phyloP scores from a whole-genome alignment of 1,140 invertebrate species.

The Drosophila punjabiensis region DNA sequence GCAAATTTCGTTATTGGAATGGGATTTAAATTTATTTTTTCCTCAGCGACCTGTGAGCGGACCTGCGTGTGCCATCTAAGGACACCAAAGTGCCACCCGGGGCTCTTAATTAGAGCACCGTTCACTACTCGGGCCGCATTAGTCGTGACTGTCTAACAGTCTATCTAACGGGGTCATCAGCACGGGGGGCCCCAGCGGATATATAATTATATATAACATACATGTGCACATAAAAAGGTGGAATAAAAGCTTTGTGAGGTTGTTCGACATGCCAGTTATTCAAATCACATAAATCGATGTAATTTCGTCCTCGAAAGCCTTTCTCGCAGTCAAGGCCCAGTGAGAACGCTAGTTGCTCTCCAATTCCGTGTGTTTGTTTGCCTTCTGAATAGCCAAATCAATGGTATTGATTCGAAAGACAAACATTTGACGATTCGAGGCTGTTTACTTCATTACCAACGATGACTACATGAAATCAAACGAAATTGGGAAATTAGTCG shows the following conservation, averaged over 20 bases:
- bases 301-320: conserved; percentile 29
- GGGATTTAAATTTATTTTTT: conserved; percentile 2
- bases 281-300: conserved; percentile 52
- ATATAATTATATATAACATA: conserved; percentile 24
- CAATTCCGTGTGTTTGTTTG: conserved; percentile 16
- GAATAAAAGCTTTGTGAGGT: conserved; percentile 25
- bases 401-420: conserved; percentile 43
- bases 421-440: conserved; percentile 34
- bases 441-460: conserved; percentile 31
- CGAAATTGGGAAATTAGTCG: conserved; percentile 5
- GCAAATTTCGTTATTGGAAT: not conserved
- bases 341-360: conserved; percentile 8
- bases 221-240: conserved; percentile 3
- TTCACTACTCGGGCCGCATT: conserved; percentile 48
- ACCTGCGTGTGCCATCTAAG: conserved; percentile 38
- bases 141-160: conserved; percentile 45
- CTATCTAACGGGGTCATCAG: conserved; percentile 66
- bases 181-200: conserved; percentile 1
- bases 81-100: conserved; percentile 50
- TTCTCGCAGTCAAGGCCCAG: conserved; percentile 16
- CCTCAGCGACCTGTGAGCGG: conserved; percentile 9
- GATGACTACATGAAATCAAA: conserved; percentile 25
- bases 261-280: conserved; percentile 40
- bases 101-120: conserved; percentile 55
- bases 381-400: conserved; percentile 27